phyloP scores from a whole-genome alignment of 2,797 vertebrate genomes.

The Pangasius sanitwongsei region DNA sequence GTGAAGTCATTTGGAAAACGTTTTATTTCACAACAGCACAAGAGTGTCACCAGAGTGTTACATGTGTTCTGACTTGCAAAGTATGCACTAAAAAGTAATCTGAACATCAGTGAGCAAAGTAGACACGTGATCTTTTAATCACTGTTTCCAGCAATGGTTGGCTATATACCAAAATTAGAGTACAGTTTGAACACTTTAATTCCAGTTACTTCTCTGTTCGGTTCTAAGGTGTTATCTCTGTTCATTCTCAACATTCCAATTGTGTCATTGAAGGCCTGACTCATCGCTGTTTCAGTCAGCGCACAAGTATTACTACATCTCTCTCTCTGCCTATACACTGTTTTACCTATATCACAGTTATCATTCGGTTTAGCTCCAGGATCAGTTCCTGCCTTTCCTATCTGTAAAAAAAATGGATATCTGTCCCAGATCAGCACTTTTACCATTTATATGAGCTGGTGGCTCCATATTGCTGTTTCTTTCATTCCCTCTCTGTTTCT shows the following conservation, averaged over 20 bases:
- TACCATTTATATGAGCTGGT: not conserved
- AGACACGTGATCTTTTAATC: not conserved
- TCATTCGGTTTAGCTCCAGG: not conserved
- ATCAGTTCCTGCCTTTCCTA: not conserved
- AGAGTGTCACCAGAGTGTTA: conserved; percentile 16
- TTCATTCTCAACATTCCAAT: not conserved
- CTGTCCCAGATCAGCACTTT: not conserved
- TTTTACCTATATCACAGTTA: not conserved
- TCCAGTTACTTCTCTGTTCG: not conserved
- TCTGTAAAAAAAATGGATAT: not conserved
- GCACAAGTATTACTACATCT: not conserved
- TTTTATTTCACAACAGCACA: conserved; percentile 43
- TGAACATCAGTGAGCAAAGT: not conserved
- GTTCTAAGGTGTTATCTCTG: not conserved
- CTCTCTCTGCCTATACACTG: no score
- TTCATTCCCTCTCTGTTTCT: not conserved
- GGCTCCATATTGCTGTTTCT: conserved; percentile 4
- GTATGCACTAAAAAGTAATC: not conserved
- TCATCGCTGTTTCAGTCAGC: not conserved
- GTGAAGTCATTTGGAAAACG: not conserved
- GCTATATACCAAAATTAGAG: not conserved
- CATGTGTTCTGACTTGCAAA: not conserved
- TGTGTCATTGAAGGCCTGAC: not conserved
- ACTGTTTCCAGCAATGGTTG: not conserved
- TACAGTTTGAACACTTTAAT: not conserved